A percentile compares a stretch with the other conserved stretches of the same genome.
Evolutionary conservation across 2,888 invertebrate genomes (phyloP).

Genomic region (Willowsia nigromaculata): DNA sequence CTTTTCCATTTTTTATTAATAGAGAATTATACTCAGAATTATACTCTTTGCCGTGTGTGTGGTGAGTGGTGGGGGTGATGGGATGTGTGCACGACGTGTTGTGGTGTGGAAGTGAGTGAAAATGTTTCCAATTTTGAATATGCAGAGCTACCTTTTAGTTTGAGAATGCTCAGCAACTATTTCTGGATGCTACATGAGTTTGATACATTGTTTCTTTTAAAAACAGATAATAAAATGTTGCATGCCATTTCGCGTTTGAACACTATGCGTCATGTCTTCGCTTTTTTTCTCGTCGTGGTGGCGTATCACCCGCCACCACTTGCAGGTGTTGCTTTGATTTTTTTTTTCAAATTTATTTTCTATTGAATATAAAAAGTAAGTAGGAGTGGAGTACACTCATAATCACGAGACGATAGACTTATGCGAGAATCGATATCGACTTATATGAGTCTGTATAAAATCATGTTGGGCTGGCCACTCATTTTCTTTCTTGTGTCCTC

Average conservation of each 20-base stretch:
- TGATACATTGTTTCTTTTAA: not conserved
- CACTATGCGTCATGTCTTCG: too few relatives aligned
- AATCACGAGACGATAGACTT: too few relatives aligned
- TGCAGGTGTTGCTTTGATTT: too few relatives aligned
- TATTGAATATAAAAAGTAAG: too few relatives aligned
- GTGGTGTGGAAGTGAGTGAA: conserved; percentile 22
- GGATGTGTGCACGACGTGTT: not conserved
- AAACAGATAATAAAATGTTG: too few relatives aligned
- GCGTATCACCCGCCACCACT: too few relatives aligned
- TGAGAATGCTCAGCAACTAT: not conserved
- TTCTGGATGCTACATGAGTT: not conserved
- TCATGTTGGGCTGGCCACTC: conserved; percentile 6
- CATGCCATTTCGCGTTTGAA: too few relatives aligned
- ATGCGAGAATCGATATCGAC: not conserved
- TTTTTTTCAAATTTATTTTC: too few relatives aligned
- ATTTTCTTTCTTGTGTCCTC: conserved; percentile 52
- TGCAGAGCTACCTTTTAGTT: not conserved
- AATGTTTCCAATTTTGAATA: conserved; percentile 1
- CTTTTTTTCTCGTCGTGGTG: too few relatives aligned
- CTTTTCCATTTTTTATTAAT: not conserved
- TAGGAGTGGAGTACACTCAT: too few relatives aligned
- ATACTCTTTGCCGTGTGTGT: not conserved
- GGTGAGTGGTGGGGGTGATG: not conserved
- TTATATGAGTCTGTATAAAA: not conserved
- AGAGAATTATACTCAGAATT: too few relatives aligned